Base-by-base conservation (phyloP, 2,797 vertebrate genomes). In the Otolemur crassicaudatus region DNA sequence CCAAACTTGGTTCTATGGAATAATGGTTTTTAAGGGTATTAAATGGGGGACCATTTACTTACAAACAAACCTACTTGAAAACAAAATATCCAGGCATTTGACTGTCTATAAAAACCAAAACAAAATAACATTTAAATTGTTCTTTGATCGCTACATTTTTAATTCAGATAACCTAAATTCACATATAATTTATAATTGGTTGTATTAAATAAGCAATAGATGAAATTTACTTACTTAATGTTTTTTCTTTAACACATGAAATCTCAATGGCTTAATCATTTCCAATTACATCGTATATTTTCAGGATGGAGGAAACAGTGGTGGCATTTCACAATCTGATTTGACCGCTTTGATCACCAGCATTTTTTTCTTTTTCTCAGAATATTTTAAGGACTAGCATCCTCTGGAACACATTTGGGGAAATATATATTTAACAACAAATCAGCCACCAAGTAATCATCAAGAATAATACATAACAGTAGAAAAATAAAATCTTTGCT, bases 121-220 rank as follows among this genome's bases (percentile, higher is more conserved):
- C 20, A 27, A 95, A 77, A 79, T 1, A 37, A 58, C 93, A 46
- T 72, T 70, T 86, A 84, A 72, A 81, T 25, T 13, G 1, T 81
- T 46, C 16, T 93, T 88, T 87, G 72, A 49, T 77, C 73, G 49
- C n/a, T 4, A 96, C 91, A 92, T 86, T 95, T 40, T 56, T 92
- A 94, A 43, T n/a, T 93, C 53, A 94, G 16, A 63, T 96, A 70
- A 70, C 5, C 19, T 79, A 95, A 95, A 23, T 82, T 53, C 49
- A 80, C 53, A 43, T 91, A 1, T 60, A 80, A 81, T 94, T 95
- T 58, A 23, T 14, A 25, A 91, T 10, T 94, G 84, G 97, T 93
- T 95, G 0, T 49, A 60, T 93, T 96, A 91, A 93, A 31, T 2
- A n/a, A 40, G 23, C 23, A 14, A 49, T 20, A 65, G 10, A 13